Conservation (phyloP, 1,140 invertebrate species). For the Stegodyphus dumicola region DNA sequence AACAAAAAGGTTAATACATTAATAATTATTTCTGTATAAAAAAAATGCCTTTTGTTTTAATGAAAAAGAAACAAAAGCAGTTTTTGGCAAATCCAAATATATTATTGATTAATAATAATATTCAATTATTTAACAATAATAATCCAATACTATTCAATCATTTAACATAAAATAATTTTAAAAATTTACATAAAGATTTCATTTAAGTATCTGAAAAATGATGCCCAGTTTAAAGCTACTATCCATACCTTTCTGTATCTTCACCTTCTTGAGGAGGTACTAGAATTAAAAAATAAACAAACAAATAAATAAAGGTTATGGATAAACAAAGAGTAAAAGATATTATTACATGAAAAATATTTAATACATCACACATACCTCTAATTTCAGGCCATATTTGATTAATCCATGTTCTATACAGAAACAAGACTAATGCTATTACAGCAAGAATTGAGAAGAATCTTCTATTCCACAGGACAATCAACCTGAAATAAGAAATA, state of each 20-base stretch:
- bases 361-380: slow-evolving; percentile 47
- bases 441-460: slow-evolving; percentile 64
- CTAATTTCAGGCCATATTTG: slow-evolving; percentile 66
- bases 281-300: slow-evolving; percentile 62
- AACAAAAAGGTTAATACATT: too few relatives aligned
- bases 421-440: slow-evolving; percentile 56
- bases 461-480: slow-evolving; percentile 63
- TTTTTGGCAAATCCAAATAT: too few relatives aligned
- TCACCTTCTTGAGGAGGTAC: slow-evolving; percentile 66
- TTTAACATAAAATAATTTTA: too few relatives aligned
- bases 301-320: not conserved
- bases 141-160: too few relatives aligned
- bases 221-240: not conserved
- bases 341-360: not conserved
- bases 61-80: too few relatives aligned
- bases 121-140: too few relatives aligned
- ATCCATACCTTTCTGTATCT: slow-evolving; percentile 66
- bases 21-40: too few relatives aligned
- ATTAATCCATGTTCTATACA: slow-evolving; percentile 64
- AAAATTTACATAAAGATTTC: too few relatives aligned
- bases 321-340: not conserved
- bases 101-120: too few relatives aligned
- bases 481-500: slow-evolving; percentile 62
- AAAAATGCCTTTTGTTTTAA: too few relatives aligned
- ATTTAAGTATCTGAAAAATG: not conserved